Conservation (phyloP, 2,797 vertebrate genomes). For the Acrocephalus scirpaceus region DNA sequence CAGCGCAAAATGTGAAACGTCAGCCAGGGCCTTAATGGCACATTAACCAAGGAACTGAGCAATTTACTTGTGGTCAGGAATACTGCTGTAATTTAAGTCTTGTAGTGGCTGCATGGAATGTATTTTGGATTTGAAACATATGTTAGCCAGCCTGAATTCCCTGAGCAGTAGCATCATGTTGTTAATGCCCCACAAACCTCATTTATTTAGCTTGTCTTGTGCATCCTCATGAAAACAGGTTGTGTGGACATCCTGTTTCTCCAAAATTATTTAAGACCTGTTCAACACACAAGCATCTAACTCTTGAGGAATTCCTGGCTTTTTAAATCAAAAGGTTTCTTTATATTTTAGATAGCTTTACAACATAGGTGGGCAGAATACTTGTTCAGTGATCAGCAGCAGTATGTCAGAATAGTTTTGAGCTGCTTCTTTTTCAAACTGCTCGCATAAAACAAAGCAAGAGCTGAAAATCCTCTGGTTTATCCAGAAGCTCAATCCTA, state of each 20-base stretch:
- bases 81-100: background rate
- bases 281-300: background rate
- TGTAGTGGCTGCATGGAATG: background rate
- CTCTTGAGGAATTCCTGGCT: background rate
- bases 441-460: background rate
- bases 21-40: background rate
- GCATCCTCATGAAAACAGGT: background rate
- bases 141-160: background rate
- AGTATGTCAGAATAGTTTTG: background rate
- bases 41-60: background rate
- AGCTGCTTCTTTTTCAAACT: background rate
- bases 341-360: background rate
- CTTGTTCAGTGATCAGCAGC: background rate
- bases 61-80: background rate
- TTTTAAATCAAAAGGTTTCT: background rate
- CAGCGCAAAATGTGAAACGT: accelerated
- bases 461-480: background rate
- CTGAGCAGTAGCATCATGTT: background rate
- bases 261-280: background rate
- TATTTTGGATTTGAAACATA: background rate
- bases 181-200: too few relatives aligned
- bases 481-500: background rate
- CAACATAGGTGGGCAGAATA: background rate
- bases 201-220: background rate
- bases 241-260: background rate